A percentile compares a stretch with the other conserved stretches of the same genome.
phyloP scores from a whole-genome alignment of 2,888 invertebrate species.

The Ormyrus rosae region DNA sequence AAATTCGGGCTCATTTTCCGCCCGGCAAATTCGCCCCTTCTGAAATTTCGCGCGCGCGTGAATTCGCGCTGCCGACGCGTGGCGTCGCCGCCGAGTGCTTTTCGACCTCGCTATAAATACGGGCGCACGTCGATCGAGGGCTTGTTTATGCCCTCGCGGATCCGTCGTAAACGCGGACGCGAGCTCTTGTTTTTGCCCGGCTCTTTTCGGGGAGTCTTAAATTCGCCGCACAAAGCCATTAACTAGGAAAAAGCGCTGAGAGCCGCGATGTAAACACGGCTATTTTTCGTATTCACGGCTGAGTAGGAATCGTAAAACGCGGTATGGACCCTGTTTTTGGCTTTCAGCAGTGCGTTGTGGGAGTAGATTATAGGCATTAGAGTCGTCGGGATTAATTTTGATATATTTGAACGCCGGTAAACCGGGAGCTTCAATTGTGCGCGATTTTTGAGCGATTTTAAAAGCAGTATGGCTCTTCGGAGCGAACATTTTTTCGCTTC shows the following conservation, averaged over 20 bases:
- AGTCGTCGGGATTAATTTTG: neutral
- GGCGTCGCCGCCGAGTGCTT: too few species aligned
- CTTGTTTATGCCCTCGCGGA: slow-evolving; percentile 8
- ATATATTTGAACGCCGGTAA: slow-evolving; percentile 1
- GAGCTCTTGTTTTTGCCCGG: too few species aligned
- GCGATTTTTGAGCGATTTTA: neutral
- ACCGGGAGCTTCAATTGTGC: slow-evolving; percentile 1
- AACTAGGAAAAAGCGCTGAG: neutral
- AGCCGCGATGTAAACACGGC: slow-evolving; percentile 32
- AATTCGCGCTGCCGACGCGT: neutral
- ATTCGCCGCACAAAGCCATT: slow-evolving; percentile 13
- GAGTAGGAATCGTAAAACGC: slow-evolving; percentile 19
- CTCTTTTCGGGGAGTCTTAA: neutral
- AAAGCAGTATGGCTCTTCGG: slow-evolving; percentile 2
- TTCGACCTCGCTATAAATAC: too few species aligned
- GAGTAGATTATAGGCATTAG: neutral
- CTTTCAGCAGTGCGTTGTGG: neutral
- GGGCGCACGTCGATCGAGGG: slow-evolving; percentile 13
- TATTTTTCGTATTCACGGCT: slow-evolving; percentile 29
- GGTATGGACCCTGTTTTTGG: neutral
- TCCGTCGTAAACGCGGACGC: slow-evolving; percentile 5
- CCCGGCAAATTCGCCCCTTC: neutral
- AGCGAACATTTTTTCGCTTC: neutral
- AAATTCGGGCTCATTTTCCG: slow-evolving; percentile 22
- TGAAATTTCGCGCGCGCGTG: slow-evolving; percentile 7